Base-by-base conservation (phyloP, 2,888 invertebrate genomes). In the Palloptera scutellata region DNA sequence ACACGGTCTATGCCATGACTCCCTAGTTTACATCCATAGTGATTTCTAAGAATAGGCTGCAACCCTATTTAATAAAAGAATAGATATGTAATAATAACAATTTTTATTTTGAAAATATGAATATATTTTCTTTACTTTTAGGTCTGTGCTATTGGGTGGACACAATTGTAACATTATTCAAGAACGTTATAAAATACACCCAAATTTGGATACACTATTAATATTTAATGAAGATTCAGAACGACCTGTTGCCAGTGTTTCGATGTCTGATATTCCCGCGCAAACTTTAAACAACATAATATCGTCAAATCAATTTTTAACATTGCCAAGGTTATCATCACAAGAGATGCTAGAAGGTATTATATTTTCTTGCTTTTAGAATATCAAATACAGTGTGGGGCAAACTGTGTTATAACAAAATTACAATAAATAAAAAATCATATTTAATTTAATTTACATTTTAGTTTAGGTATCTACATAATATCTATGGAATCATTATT, bases 201-300 rank as follows among this genome's bases (percentile, higher is more conserved):
- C 89, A 78, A 90, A 90, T 78, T 86, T 91, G 84, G 94, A 95
- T 77, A 91, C 92, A 0, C 88, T 98, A 79, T 88, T 97, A 72
- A 87, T 98, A 68, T 94, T 98, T 81, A 96, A 97, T 85, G 98
- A 98, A 82, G 92, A 93, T 80, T 88, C 89, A 4, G 86, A 88
- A 13, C 88, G 91, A 75, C 94, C 96, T 0, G 92, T 92, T 68
- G 96, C 95, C 45, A 93, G 93, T 71, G 89, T 96, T 72, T 92
- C 92, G 76, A 96, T 97, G 91, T 89, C 92, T 57, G 95, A 96
- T 83, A 93, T 98, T 80, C 93, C 96, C 12, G 91, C 93, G 40
- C 91, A 92, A 77, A 94, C 95, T 0, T 88, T 98, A 83, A 92
- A 92, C 73, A 94, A 97, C 83, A 90, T 97, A 64, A 92, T 98